Base-by-base conservation (phyloP, 2,888 invertebrate species). In the Aspidiotus rigidus region DNA sequence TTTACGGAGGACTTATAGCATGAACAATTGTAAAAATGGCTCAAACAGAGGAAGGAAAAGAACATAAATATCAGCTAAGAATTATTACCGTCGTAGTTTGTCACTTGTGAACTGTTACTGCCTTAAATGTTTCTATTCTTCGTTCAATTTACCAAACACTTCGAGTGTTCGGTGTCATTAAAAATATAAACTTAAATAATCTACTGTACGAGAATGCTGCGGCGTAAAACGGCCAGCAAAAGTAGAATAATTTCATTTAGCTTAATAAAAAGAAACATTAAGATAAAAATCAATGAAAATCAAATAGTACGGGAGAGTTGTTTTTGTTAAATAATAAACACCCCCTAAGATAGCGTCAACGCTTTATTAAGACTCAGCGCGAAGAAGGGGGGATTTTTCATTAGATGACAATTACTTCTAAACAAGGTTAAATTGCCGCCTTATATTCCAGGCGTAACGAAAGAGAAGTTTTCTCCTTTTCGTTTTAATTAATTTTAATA, bases 291-390 rank as follows among this genome's bases (percentile, higher is more conserved):
- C 64, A 64, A 64, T 64, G 64, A 16, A 64, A 64, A 64, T 64
- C 64, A 64, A 64, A 55, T 40, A n/a, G 28, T 41, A 28, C 63
- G 54, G 64, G 41, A 64, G 64, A 64, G 54, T 40, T 53, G 64
- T 64, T 64, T 64, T 64, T 64, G 64, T 64, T 64, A 64, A 64
- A 64, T 64, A 64, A 64, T 64, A 53, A 64, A 64, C 64, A 64
- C 64, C 64, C 64, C 64, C 64, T 64, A n/a, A 49, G 28, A 49
- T n/a, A n/a, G 11, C n/a, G 49, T 49, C 49, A n/a, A 49, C 49
- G 49, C 55, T 62, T 64, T 64, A 64, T 64, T 64, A 55, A 64
- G 64, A 54, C 53, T 53, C 49, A 53, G 41, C 64, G 53, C 53
- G 54, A 54, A 53, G 55, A 28, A 28, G 49, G 55, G 55, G 64